Percentiles rank a stretch among this genome's conserved stretches.
These are phyloP conservation scores for Heliconius hortense DNA, from an alignment of 2,888 invertebrate species.

Conservation along the genomic window DNA sequence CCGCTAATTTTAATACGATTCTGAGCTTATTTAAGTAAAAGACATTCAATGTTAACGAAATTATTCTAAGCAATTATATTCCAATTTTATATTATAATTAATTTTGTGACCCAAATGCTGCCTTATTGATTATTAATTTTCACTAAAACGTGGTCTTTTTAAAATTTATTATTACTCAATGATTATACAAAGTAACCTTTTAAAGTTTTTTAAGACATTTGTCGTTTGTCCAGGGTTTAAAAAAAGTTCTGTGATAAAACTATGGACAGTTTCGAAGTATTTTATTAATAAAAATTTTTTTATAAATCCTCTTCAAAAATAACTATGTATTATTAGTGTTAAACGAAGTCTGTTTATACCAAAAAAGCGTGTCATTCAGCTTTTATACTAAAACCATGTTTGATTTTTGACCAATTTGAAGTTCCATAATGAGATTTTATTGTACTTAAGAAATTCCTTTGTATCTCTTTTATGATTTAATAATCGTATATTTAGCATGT, in stretches of 20 bases:
- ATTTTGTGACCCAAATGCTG: conserved; percentile 19
- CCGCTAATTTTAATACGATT: conserved; percentile 22
- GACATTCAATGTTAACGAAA: conserved; percentile 32
- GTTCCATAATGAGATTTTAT: conserved; percentile 6
- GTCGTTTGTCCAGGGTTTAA: conserved; percentile 36
- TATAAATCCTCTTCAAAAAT: conserved; percentile 3
- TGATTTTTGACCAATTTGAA: neutral
- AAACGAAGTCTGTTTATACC: conserved; percentile 38
- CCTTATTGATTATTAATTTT: conserved; percentile 23
- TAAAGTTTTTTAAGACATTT: neutral
- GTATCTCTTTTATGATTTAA: conserved; percentile 23
- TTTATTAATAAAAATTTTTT: conserved; percentile 14
- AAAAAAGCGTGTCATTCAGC: conserved; percentile 31
- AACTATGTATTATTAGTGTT: conserved; percentile 7
- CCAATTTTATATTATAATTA: conserved; percentile 9
- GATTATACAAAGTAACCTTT: conserved; percentile 8
- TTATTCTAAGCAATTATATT: conserved; percentile 35
- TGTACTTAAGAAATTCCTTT: conserved; percentile 23
- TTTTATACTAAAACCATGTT: conserved; percentile 21
- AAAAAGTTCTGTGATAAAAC: conserved; percentile 40
- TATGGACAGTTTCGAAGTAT: conserved; percentile 30
- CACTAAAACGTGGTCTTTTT: neutral
- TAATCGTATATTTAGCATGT: conserved; percentile 16
- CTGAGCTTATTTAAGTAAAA: conserved; percentile 30
- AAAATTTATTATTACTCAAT: conserved; percentile 9